Evolutionary conservation across 2,113 vertebrate species (phyloP).

Genomic region (Parus major): DNA sequence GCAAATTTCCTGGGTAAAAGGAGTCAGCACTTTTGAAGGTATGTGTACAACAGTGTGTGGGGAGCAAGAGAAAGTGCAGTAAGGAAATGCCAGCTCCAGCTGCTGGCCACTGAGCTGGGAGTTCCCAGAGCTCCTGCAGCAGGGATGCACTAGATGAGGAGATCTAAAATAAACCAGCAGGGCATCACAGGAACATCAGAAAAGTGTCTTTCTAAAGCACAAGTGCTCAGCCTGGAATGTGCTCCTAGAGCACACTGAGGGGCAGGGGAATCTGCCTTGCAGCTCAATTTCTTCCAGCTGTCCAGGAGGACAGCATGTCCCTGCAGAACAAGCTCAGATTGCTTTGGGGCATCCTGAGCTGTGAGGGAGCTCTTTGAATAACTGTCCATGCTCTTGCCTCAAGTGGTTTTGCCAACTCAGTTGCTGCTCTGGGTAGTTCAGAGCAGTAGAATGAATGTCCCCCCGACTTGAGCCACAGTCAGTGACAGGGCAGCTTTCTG

Average conservation of each 20-base stretch:
- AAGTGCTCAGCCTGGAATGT: background rate
- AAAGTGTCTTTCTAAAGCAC: background rate
- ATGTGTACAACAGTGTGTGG: rapidly evolving
- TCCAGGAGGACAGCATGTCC: background rate
- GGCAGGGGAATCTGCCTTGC: background rate
- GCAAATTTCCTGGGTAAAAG: background rate
- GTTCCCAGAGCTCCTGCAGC: background rate
- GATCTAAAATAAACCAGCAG: background rate
- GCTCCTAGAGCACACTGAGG: background rate
- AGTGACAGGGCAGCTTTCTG: background rate
- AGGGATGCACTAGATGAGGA: background rate
- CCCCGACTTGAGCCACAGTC: rapidly evolving
- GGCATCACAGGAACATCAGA: background rate
- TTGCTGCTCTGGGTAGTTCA: background rate
- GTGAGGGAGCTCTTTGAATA: background rate
- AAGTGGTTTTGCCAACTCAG: background rate
- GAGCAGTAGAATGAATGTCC: background rate
- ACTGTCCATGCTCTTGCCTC: background rate
- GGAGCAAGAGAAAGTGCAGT: background rate
- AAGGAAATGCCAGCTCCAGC: background rate
- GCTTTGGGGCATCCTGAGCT: background rate
- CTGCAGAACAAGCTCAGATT: background rate
- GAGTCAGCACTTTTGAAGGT: background rate
- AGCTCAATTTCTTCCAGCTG: background rate
- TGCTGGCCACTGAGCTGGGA: background rate